Conservation (phyloP, 2,797 vertebrate genomes). For the Philypnodon macrostomus region DNA sequence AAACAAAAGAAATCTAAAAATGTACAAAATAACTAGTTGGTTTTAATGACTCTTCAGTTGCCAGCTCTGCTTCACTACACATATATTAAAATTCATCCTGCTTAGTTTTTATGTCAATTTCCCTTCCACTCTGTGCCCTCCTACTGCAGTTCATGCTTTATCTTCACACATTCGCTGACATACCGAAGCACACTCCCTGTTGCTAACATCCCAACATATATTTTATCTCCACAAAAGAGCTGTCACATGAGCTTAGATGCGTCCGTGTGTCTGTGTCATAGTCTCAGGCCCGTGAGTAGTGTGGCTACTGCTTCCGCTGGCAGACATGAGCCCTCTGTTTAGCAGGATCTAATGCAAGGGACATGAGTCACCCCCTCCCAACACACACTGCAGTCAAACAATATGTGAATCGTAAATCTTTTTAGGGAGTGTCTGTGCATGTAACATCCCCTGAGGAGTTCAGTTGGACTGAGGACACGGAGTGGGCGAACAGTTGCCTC, state of each 20-base stretch:
- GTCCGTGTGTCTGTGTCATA: slow-evolving; percentile 43
- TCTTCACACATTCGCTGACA: slow-evolving; percentile 47
- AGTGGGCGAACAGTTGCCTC: slow-evolving; percentile 44
- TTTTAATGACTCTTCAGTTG: too few species aligned
- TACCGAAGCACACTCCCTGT: slow-evolving; percentile 33
- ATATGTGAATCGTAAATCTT: slow-evolving; percentile 28
- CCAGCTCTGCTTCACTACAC: background rate
- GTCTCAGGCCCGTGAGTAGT: slow-evolving; percentile 46
- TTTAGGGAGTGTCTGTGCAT: slow-evolving; percentile 7
- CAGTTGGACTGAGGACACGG: slow-evolving; percentile 22
- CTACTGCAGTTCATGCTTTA: slow-evolving; percentile 23
- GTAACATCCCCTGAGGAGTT: slow-evolving; percentile 47
- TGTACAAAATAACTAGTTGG: too few species aligned
- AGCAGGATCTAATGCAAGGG: slow-evolving; percentile 43
- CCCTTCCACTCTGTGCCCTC: slow-evolving; percentile 16
- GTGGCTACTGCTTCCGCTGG: slow-evolving; percentile 48
- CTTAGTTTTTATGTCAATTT: slow-evolving; percentile 11
- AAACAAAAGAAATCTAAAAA: too few species aligned
- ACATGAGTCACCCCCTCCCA: slow-evolving; percentile 49
- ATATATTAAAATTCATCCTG: slow-evolving; percentile 4
- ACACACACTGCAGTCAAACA: slow-evolving; percentile 25
- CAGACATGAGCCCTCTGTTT: slow-evolving; percentile 42
- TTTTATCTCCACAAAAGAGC: slow-evolving; percentile 59
- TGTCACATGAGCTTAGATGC: slow-evolving; percentile 30
- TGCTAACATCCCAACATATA: slow-evolving; percentile 49